Evolutionary conservation across 2,113 vertebrate genomes (phyloP).

Genomic region (Hippotragus niger): DNA sequence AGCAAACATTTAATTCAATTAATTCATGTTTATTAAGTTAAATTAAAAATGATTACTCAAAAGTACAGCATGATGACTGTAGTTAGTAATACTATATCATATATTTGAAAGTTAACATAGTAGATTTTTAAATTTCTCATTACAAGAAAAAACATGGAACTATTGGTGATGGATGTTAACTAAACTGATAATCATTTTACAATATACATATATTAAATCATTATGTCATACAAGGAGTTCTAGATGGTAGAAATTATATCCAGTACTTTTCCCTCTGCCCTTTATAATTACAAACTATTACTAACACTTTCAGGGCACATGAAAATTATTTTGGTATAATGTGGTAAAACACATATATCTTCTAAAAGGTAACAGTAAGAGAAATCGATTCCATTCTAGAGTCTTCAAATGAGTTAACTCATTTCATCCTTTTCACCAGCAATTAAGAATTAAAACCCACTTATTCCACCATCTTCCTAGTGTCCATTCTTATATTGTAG

Average conservation of each 20-base stretch:
- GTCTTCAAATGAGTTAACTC: background rate
- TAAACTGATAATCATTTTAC: background rate
- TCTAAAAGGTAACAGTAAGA: background rate
- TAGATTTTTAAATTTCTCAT: background rate
- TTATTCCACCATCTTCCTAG: background rate
- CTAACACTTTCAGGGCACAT: background rate
- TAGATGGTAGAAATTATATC: background rate
- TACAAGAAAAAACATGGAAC: background rate
- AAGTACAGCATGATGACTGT: background rate
- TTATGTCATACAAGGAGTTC: background rate
- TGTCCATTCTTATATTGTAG: background rate
- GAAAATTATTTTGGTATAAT: background rate
- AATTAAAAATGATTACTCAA: background rate
- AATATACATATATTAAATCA: background rate
- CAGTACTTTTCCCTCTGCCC: background rate
- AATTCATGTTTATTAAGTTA: background rate
- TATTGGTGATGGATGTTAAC: background rate
- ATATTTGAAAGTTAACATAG: background rate
- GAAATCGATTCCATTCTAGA: background rate
- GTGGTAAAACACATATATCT: background rate
- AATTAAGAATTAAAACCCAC: background rate
- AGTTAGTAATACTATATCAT: background rate
- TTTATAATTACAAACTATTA: background rate
- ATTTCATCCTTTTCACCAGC: background rate
- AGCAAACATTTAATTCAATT: background rate